A percentile compares a stretch with the other conserved stretches of the same genome.
Evolutionary conservation across 2,113 vertebrate genomes (phyloP).

Genomic region (Ceratotherium simum): DNA sequence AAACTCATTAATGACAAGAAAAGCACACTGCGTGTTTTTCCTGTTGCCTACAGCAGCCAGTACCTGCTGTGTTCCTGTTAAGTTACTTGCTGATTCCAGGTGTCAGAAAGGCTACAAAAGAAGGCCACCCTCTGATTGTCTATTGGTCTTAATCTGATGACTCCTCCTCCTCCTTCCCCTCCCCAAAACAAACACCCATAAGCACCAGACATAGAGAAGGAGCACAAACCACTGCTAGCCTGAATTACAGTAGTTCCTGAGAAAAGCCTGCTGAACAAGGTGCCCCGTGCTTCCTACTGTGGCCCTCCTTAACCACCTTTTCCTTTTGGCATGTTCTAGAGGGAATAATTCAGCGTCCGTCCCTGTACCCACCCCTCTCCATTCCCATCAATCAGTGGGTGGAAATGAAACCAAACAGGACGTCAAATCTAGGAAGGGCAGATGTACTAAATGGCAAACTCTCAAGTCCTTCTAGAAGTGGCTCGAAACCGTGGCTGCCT

Average conservation of each 20-base stretch:
- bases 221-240: neutral
- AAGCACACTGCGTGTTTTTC: fast-evolving
- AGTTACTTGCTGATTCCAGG: neutral
- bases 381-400: neutral
- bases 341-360: neutral
- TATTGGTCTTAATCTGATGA: neutral
- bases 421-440: neutral
- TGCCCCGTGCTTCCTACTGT: fast-evolving
- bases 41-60: neutral
- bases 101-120: neutral
- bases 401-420: neutral
- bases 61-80: neutral
- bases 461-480: neutral
- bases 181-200: neutral
- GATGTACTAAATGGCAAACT: neutral
- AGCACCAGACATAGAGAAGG: neutral
- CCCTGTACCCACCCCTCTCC: fast-evolving
- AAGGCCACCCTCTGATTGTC: neutral
- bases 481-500: neutral
- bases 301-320: neutral
- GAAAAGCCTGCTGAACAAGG: neutral
- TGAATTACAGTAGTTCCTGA: neutral
- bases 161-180: neutral
- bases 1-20: neutral
- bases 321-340: neutral